Evolutionary conservation across 30 jellyfish, hydroid and myxozoan genomes (phyloP), one percentile per base, ranked within the genome.

Genomic region (Aurelia aurita): DNA sequence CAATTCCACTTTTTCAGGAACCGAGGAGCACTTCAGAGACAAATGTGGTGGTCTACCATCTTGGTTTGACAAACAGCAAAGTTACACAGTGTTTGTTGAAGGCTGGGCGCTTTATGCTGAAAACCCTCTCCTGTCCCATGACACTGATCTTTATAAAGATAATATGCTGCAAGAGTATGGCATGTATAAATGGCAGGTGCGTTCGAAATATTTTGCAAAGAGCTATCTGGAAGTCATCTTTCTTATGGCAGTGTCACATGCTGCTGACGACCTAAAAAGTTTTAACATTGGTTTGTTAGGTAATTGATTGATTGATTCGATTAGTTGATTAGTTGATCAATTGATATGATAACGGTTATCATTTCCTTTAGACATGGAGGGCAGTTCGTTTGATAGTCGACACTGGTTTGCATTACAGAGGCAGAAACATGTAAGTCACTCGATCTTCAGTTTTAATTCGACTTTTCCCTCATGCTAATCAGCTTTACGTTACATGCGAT

Each of bases 101-200:
- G 98, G 98, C 74, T 93, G 98, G 98, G 98, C 92, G 11, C 80
- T 87, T 43, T 93, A 93, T 46, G 82, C 89, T 0, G 98, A 92
- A 74, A 92, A 92, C 77, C 98, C 98, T 2, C 74, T 92, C 61
- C 95, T 92, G 1, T 92, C 98, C 45, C 89, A 93, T 44, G 98
- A 93, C 55, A 87, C 78, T 3, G 88, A 82, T 71, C 49, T 93
- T 3, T 93, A 93, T 46, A 84, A 93, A 64, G 96, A 93, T 23
- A 82, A 93, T 51, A 58, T 69, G 72, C 82, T 93, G 77, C 98
- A 93, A 78, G 88, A 83, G 64, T 72, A 68, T 68, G 98, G 98
- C 96, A 93, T 93, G 98, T 66, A n/a, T 14, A 93, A 93, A 59
- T 93, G 98, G 98, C 98, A 93, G 97, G 98, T 93, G 74, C 19